Evolutionary conservation across 2,113 vertebrate species (phyloP), one percentile per base, ranked within the genome.

Genomic region (Cheirogaleus medius): DNA sequence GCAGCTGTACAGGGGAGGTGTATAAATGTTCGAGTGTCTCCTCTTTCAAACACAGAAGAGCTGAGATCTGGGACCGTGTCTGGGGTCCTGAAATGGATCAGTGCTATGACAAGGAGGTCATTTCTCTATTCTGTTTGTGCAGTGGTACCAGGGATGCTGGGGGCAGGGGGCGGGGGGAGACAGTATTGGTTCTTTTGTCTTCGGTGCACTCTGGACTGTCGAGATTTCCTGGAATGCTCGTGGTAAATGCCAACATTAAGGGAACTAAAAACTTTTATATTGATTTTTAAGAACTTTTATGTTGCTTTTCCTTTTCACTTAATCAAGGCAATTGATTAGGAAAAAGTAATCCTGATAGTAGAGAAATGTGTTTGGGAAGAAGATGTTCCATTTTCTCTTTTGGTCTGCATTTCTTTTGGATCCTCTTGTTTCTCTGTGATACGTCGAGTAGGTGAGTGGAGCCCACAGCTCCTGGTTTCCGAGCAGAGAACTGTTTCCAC

Each of bases 241-340:
- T 78, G n/a, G 68, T 47, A 56, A 83, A 44, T n/a, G 64, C 85
- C 80, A 60, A 18, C 6, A 4, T 20, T 8, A 37, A 52, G 37
- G 78, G 54, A 54, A 63, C 37, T 39, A 25, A 42, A 39, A 81
- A 63, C 39, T 11, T 74, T 39, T n/a, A 1, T 23, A 37, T 23
- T 78, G 60, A 52, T 44, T 34, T 25, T 78, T 63, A 47, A 68
- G 27, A 49, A 78, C 21, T 39, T 74, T 49, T 66, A 17, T 11
- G 32, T 91, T 63, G 83, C 32, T 34, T 78, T 87, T 66, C 29
- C 34, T 47, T 88, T 85, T 90, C 17, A 32, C 68, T 83, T 37
- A 64, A 42, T 64, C 23, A 17, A n/a, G 90, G 27, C 44, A 8
- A 29, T 68, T 49, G 29, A 13, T 68, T 86, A 49, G 90, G 64